Evolutionary conservation across 2,888 invertebrate species (phyloP).

Genomic region (Netelia virgata): DNA sequence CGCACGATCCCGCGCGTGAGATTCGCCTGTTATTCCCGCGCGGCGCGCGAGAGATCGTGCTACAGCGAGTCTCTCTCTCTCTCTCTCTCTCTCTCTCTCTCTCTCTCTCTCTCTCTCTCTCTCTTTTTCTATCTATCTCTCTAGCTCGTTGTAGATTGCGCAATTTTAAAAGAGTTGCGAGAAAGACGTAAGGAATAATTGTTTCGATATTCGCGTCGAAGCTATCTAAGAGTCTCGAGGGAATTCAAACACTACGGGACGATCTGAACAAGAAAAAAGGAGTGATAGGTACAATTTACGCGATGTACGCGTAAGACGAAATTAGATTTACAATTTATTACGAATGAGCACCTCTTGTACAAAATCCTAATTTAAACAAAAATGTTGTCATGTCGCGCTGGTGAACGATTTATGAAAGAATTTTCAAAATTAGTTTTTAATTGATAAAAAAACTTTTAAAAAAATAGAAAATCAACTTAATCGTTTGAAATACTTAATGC

Average conservation of each 20-base stretch:
- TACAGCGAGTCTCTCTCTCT: slow-evolving; percentile 24
- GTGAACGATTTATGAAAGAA: no score
- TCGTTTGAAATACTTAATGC: no score
- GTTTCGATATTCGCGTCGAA: slow-evolving; percentile 69
- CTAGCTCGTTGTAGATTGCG: slow-evolving; percentile 62
- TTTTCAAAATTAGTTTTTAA: no score
- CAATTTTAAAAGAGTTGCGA: slow-evolving; percentile 70
- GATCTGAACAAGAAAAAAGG: neutral
- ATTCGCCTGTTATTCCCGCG: slow-evolving; percentile 64
- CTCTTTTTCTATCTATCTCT: slow-evolving; percentile 7
- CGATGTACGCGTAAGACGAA: neutral
- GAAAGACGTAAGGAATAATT: slow-evolving; percentile 70
- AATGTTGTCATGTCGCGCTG: no score
- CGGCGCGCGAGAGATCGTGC: slow-evolving; percentile 64
- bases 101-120: slow-evolving; percentile 9
- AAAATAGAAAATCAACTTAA: no score
- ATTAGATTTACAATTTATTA: neutral
- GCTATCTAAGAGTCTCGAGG: slow-evolving; percentile 36
- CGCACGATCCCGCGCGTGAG: slow-evolving; percentile 69
- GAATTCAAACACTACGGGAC: slow-evolving; percentile 7
- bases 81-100: slow-evolving; percentile 30
- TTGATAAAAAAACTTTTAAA: no score
- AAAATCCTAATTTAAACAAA: no score
- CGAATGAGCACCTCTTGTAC: no score
- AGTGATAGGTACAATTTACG: neutral